Evolutionary conservation across 2,797 vertebrate genomes (phyloP).

Genomic region (Rousettus madagascariensis): DNA sequence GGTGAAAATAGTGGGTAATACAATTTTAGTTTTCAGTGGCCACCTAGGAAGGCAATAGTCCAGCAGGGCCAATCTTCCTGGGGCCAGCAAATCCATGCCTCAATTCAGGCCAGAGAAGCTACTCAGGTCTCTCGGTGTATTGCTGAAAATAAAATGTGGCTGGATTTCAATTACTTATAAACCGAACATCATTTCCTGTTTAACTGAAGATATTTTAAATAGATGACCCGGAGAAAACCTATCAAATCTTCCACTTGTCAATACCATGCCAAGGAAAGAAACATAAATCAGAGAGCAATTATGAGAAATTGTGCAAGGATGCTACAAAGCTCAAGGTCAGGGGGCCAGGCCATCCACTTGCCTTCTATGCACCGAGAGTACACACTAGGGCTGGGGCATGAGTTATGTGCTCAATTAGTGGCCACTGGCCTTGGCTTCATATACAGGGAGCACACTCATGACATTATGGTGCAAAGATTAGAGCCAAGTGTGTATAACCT

Average conservation of each 20-base stretch:
- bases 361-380: not conserved
- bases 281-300: conserved; percentile 19
- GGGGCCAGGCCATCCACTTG: not conserved
- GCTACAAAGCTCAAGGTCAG: not conserved
- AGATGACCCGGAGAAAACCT: conserved; percentile 29
- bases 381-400: not conserved
- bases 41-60: not conserved
- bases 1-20: not conserved
- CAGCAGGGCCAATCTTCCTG: not conserved
- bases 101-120: not conserved
- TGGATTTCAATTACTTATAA: not conserved
- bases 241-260: conserved; percentile 35
- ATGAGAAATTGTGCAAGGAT: not conserved
- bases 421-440: not conserved
- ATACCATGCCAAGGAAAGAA: conserved; percentile 8
- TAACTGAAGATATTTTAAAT: conserved; percentile 13
- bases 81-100: not conserved
- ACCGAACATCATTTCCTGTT: not conserved
- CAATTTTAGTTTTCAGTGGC: not conserved
- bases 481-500: too few relatives aligned
- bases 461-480: not conserved
- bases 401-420: not conserved
- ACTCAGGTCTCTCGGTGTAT: not conserved
- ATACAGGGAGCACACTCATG: not conserved
- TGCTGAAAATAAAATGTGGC: conserved; percentile 33